A percentile compares a stretch with the other conserved stretches of the same genome.
phyloP scores from a whole-genome alignment of 2,113 vertebrate species.

The Benitochromis conjunctus region DNA sequence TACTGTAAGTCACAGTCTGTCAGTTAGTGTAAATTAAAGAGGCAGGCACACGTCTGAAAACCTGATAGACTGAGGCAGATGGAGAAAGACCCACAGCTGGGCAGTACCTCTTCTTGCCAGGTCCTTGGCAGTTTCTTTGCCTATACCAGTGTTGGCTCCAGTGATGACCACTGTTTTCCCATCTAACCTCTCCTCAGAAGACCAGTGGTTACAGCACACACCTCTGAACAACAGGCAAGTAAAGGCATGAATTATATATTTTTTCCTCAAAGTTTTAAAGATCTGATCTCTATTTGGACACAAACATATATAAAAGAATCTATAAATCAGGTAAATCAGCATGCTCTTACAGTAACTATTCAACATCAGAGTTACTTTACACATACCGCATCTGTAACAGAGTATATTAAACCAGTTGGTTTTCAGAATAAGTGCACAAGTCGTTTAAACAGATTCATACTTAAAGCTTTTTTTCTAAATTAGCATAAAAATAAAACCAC shows the following conservation, averaged over 20 bases:
- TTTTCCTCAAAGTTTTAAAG: background rate
- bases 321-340: background rate
- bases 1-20: background rate
- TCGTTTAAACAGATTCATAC: background rate
- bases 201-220: constrained; percentile 64
- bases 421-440: background rate
- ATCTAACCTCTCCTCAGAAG: constrained; percentile 69
- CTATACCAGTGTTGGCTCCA: constrained; percentile 77
- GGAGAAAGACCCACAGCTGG: background rate
- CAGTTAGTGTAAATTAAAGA: background rate
- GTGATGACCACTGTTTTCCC: constrained; percentile 75
- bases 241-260: background rate
- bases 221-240: constrained; percentile 1
- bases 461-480: background rate
- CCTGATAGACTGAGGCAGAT: background rate
- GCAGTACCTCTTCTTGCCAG: constrained; percentile 73
- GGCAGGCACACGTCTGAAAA: background rate
- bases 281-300: background rate
- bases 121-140: constrained; percentile 75
- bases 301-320: background rate
- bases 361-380: background rate
- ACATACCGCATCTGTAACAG: background rate
- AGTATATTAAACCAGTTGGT: background rate
- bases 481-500: background rate
- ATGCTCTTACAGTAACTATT: background rate